Evolutionary conservation across 1,140 invertebrate genomes (phyloP), one percentile per base, ranked within the genome.

Genomic region (Octopus sinensis): DNA sequence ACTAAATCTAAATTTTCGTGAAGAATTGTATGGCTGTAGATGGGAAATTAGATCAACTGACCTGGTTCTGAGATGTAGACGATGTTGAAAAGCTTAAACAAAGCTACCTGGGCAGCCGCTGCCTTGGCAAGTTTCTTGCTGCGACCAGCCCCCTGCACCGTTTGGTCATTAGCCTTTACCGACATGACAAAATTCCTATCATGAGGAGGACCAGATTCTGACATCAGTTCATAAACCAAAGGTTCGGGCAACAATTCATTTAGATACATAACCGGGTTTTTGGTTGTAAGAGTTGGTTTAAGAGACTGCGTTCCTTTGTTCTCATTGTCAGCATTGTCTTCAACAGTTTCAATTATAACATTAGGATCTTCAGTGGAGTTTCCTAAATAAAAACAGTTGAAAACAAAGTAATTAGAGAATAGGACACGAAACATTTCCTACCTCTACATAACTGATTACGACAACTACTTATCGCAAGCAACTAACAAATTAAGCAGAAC

Each of bases 41-140:
- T 43, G 30, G 30, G 30, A 43, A 43, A 43, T 43, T 43, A 43
- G 30, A 43, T 43, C 30, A 43, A 77, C 76, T 77, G 23, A 77
- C 76, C 76, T 23, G 76, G 76, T 43, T 77, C 84, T 85, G 88
- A 84, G 30, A 81, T 82, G 83, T 83, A 81, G 1, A 84, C 78
- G 76, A 87, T 88, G 76, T 90, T 90, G 85, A 89, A 93, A 4
- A 96, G 85, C 83, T 94, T 94, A 4, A 93, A 93, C 7, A 97
- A 88, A 0, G 95, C 96, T 0, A 94, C 92, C 83, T 95, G 93
- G 1, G 96, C 95, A 2, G 95, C 96, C 0, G 95, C 95, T 82
- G 95, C 92, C 91, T 96, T 97, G 0, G 96, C 96, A 78, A 94
- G 87, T 89, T 96, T 96, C 89, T 97, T 97, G 86, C 94, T 97